phyloP scores from a whole-genome alignment of 2,113 vertebrate genomes.

The Corythoichthys haematopterus region DNA sequence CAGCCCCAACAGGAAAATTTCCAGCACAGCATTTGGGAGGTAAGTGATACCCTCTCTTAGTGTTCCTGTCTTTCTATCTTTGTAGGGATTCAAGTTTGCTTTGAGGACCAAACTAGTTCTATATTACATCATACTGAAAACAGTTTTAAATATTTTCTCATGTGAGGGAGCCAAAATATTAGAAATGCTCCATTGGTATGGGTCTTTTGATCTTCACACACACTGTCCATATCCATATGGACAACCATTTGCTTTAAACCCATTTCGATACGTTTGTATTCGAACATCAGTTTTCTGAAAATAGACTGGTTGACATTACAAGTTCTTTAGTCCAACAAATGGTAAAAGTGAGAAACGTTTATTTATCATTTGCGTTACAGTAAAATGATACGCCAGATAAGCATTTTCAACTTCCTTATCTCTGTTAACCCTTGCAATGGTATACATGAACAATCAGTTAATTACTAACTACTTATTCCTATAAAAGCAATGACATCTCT shows the following conservation, averaged over 20 bases:
- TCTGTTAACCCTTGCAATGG: not conserved
- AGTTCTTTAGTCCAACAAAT: not conserved
- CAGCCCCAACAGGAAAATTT: slow-evolving; percentile 93
- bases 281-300: not conserved
- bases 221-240: too few relatives aligned
- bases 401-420: slow-evolving; percentile 26
- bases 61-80: slow-evolving; percentile 4
- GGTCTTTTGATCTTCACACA: not conserved
- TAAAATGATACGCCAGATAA: slow-evolving; percentile 6
- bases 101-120: not conserved
- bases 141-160: not conserved
- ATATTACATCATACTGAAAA: not conserved
- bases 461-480: slow-evolving; percentile 25
- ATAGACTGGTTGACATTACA: not conserved
- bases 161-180: not conserved
- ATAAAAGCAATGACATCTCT: not conserved
- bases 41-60: slow-evolving; percentile 57
- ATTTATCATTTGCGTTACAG: slow-evolving; percentile 23
- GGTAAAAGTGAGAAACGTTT: slow-evolving; percentile 7
- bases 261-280: not conserved
- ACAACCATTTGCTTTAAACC: not conserved
- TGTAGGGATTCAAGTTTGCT: not conserved
- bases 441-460: slow-evolving; percentile 20
- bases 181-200: not conserved
- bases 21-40: slow-evolving; percentile 96